Percentiles rank a stretch among this genome's conserved stretches.
These are phyloP conservation scores for Mythimna vitellina DNA, from an alignment of 2,888 invertebrate species.

Conservation along the genomic window DNA sequence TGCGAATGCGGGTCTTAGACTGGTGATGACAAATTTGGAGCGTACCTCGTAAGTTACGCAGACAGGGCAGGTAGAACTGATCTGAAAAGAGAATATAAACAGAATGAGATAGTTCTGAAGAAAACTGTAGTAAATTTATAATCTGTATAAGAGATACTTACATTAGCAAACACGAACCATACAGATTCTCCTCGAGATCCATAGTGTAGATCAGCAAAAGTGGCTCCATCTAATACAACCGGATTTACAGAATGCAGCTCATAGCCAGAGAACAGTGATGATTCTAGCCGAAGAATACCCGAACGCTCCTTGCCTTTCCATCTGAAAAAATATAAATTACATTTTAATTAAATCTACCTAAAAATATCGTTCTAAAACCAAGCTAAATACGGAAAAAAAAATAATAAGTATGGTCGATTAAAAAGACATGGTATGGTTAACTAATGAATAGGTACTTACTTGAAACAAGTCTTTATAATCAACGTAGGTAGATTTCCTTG, in stretches of 20 bases:
- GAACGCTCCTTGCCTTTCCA: conserved; percentile 92
- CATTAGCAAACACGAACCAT: conserved; percentile 92
- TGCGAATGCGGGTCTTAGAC: conserved; percentile 92
- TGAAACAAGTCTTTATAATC: conserved; percentile 92
- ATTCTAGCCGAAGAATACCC: conserved; percentile 91
- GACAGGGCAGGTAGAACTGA: conserved; percentile 91
- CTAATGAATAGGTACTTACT: conserved; percentile 77
- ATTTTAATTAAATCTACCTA: background rate
- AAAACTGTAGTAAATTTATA: background rate
- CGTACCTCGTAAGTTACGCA: conserved; percentile 91
- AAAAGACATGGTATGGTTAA: too few species aligned
- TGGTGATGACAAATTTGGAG: conserved; percentile 91
- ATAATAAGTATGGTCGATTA: too few species aligned
- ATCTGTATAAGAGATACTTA: conserved; percentile 81
- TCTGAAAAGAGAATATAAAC: conserved; percentile 76
- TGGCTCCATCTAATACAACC: conserved; percentile 89
- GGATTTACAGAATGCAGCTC: conserved; percentile 90
- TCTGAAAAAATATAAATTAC: conserved; percentile 74
- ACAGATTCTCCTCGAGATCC: conserved; percentile 91
- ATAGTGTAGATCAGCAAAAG: conserved; percentile 91
- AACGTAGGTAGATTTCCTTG: conserved; percentile 92
- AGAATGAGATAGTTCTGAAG: background rate
- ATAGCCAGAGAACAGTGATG: conserved; percentile 92
- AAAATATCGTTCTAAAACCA: too few species aligned
- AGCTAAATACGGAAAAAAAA: too few species aligned